Base-by-base conservation (phyloP, 2,797 vertebrate genomes). In the Pantherophis alleghaniensis region DNA sequence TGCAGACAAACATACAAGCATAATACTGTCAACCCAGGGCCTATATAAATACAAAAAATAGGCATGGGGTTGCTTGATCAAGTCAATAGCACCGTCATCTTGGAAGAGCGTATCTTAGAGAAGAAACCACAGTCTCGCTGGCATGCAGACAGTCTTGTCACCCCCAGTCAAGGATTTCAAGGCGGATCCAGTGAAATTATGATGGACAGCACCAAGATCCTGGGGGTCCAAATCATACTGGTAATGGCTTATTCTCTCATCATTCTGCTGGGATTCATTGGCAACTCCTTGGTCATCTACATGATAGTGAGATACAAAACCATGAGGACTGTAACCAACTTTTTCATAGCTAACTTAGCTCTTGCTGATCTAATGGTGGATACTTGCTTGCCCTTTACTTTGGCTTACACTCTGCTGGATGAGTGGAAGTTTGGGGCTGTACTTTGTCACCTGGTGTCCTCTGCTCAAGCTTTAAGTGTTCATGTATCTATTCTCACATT, bases 271-370 rank as follows among this genome's bases (percentile, higher is more conserved):
- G 99, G 99, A 5, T 97, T 99, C 94, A 93, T 99, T 0, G 99
- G 99, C 1, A 99, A 99, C 88, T 97, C 98, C 28, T 97, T 99
- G 11, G 99, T 99, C 57, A 98, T 99, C 95, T 99, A 99, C 95
- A 98, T 98, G 97, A 99, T 99, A 56, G 95, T 98, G 93, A 98
- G 98, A 92, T 99, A 98, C 97, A 98, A 97, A 94, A 99, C 98
- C 95, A 99, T 99, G 99, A 98, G 98, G 92, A 99, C 99, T 0
- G 99, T 99, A 83, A 99, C 99, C 93, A 99, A 99, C 97, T 99
- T 98, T 96, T 99, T 99, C 97, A 99, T 99, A 42, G 98, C 98
- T 53, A 99, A 99, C 97, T 97, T 99, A 96, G 99, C 99, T 22
- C 95, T 99, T 96, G 99, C 99, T 10, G 99, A 99, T 95, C 98